Base-by-base conservation (phyloP, 2,797 vertebrate species). In the Notolabrus celidotus region DNA sequence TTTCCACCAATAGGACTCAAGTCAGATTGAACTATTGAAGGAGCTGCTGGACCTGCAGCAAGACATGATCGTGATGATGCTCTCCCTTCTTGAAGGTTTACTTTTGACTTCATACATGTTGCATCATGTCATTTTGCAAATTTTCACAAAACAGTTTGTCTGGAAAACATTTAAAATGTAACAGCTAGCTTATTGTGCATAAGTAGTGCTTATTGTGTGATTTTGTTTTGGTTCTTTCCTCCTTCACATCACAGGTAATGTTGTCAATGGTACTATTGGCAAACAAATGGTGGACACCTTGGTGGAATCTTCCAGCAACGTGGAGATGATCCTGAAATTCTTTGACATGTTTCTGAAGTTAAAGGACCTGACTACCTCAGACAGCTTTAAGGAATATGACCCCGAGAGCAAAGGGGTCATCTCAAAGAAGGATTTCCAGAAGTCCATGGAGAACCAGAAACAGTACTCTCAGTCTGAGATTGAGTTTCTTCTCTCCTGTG, bases 321-420 rank as follows among this genome's bases (percentile, higher is more conserved):
- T 99, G 80, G 98, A 99, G 92, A 98, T 99, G 97, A 99, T 99
- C 86, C 93, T 99, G 43, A 99, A 99, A 86, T 99, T 99, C 91
- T 99, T 99, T 45, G 98, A 99, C 90, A 99, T 99, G 98, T 99
- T 99, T 90, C 96, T 99, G 74, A 99, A 99, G 90, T 88, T 99
- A 86, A 99, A 99, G 90, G 98, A 99, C 84, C 92, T 99, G 83
- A 99, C 97, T 27, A 96, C 95, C 57, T 99, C 98, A 1, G 98
- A 99, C 71, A 94, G 94, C 89, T 99, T 99, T 89, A 97, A 96
- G 86, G 97, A 98, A 65, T 95, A 96, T 25, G 98, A 99, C 83
- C 91, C 94, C 0, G 97, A 99, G 63, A 93, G 95, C 56, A 99
- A 98, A 93, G 98, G 98, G 19, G 93, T 98, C 7, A 98, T 99